Base-by-base conservation (phyloP, 2,113 vertebrate species). In the Tetrax tetrax region DNA sequence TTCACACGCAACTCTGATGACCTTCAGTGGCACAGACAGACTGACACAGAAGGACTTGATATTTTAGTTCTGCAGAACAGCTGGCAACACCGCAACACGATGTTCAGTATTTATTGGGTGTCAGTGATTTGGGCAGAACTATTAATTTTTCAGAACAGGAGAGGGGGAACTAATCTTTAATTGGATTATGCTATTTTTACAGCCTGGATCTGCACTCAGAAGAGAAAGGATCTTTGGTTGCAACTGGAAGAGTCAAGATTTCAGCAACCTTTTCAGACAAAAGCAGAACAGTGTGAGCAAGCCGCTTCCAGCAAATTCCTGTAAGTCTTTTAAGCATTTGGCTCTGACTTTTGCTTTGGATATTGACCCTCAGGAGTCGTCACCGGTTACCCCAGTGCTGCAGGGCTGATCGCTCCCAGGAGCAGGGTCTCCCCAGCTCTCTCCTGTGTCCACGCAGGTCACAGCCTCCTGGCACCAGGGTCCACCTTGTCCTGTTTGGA, bases 361-460 rank as follows among this genome's bases (percentile, higher is more conserved):
- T 83, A 18, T 17, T 45, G 77, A 83, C 66, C 53, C 57, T 83
- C 33, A 60, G 66, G 65, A 90, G 31, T 16, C 7, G 0, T 33
- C 75, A 7, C 25, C 5, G 4, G 56, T 61, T 71, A 24, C 10
- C 66, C 35, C 31, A 72, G 29, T 2, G 12, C 65, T 82, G 54
- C 37, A 68, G 57, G 27, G 35, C 74, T 81, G 63, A 16, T 33
- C 29, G 37, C 14, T 87, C 33, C 45, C 47, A 53, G 60, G 51
- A 65, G 4, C 24, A 45, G 47, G 9, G 7, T 63, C 13, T 87
- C 13, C 56, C 14, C 75, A 86, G 12, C n/a, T 45, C 31, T 56
- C 8, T 47, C 38, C 14, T 0, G 0, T 31, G 38, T 23, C 31
- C n/a, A 27, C 1, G 0, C 25, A 23, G 14, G 25, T 45, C 33